Percentiles rank a stretch among this genome's conserved stretches.
phyloP scores from a whole-genome alignment of 1,140 invertebrate species.

The Atta cephalotes region DNA sequence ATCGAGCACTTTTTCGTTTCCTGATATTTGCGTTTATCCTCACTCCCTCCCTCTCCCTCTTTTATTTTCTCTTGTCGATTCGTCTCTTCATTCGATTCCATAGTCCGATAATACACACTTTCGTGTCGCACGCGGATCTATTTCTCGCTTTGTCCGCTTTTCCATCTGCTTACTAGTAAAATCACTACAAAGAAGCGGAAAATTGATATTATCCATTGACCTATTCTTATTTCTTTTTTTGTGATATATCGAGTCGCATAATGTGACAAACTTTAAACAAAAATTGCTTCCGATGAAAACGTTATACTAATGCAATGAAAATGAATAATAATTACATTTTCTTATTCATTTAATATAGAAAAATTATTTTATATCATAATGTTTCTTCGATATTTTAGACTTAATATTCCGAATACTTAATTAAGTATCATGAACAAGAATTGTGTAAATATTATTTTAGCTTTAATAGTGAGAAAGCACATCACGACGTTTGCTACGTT shows the following conservation, averaged over 20 bases:
- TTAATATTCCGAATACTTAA: slow-evolving; percentile 2
- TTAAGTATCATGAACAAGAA: slow-evolving; percentile 6
- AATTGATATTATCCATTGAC: slow-evolving; percentile 5
- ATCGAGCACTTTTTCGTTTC: slow-evolving; percentile 49
- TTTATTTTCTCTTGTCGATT: slow-evolving; percentile 27
- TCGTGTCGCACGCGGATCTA: not conserved
- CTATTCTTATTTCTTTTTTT: not conserved
- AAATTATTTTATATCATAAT: not conserved
- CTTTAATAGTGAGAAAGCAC: not conserved
- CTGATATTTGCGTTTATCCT: slow-evolving; percentile 36
- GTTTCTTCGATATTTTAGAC: not conserved
- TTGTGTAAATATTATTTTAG: slow-evolving; percentile 18
- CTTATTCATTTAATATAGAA: not conserved
- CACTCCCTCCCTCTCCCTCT: not conserved
- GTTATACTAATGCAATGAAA: not conserved
- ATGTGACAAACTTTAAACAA: not conserved
- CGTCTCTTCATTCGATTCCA: slow-evolving; percentile 45
- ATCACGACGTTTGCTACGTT: slow-evolving; percentile 9
- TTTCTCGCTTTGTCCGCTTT: slow-evolving; percentile 31
- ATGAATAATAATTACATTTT: not conserved
- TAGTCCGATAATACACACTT: slow-evolving; percentile 30
- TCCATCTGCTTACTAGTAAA: slow-evolving; percentile 38
- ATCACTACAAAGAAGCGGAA: not conserved
- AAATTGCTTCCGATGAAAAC: not conserved
- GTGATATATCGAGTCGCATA: not conserved